A percentile compares a stretch with the other conserved stretches of the same genome.
phyloP scores from a whole-genome alignment of 2,113 vertebrate species.

The Mesitornis unicolor region DNA sequence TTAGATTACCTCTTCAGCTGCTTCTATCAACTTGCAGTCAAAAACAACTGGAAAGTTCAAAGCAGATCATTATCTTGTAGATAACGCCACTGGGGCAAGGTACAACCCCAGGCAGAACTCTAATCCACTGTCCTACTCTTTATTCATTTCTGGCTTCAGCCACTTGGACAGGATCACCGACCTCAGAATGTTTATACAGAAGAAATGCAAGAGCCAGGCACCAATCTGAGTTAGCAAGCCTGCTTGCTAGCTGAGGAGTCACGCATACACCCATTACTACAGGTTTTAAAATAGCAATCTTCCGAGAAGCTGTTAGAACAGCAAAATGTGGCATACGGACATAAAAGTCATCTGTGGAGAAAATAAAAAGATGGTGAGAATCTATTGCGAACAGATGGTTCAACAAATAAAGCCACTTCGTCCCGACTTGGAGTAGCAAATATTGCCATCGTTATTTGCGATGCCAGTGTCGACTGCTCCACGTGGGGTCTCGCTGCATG shows the following conservation, averaged over 20 bases:
- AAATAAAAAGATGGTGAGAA: neutral
- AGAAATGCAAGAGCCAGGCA: neutral
- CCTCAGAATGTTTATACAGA: neutral
- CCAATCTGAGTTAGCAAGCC: neutral
- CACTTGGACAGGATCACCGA: no score
- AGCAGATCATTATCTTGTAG: neutral
- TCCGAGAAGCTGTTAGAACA: slow-evolving; percentile 7
- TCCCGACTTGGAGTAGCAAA: neutral
- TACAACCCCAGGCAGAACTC: neutral
- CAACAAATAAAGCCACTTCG: neutral
- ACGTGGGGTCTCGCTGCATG: accelerated
- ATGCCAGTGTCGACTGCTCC: neutral
- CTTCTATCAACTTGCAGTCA: neutral
- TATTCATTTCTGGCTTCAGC: no score
- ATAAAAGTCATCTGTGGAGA: neutral
- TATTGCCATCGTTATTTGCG: neutral
- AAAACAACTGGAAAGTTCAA: neutral
- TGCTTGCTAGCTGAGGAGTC: neutral
- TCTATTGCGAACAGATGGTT: neutral
- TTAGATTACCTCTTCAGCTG: neutral
- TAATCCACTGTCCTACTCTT: neutral
- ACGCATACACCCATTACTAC: neutral
- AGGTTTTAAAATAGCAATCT: slow-evolving; percentile 16
- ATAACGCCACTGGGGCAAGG: neutral
- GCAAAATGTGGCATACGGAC: neutral